A percentile compares a stretch with the other conserved stretches of the same genome.
phyloP scores from a whole-genome alignment of 1,140 invertebrate species.

The Delia radicum region DNA sequence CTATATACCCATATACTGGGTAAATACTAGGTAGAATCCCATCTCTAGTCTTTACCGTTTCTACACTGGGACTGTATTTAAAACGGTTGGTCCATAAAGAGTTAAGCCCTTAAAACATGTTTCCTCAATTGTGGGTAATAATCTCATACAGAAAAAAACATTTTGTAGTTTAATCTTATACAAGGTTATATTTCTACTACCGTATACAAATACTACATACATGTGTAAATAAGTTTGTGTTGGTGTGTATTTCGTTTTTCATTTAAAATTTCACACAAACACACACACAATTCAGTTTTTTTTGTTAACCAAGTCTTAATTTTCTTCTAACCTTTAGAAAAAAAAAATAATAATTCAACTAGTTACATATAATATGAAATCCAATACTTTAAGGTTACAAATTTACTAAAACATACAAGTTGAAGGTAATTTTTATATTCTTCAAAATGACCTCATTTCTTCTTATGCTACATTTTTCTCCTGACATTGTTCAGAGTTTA shows the following conservation, averaged over 20 bases:
- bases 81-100: no score
- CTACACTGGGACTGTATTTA: no score
- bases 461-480: background rate
- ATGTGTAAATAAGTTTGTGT: background rate
- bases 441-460: slow-evolving; percentile 1
- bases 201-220: background rate
- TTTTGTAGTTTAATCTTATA: background rate
- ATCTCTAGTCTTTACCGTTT: no score
- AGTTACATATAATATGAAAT: background rate
- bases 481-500: no score
- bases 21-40: no score
- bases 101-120: no score
- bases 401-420: background rate
- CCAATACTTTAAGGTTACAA: background rate
- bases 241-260: background rate
- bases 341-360: no score
- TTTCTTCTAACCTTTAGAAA: background rate
- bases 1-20: no score
- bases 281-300: no score
- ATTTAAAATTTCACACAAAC: no score
- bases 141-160: background rate
- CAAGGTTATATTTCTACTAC: background rate
- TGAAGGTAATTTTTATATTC: background rate
- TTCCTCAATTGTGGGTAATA: no score
- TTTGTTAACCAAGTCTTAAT: background rate